Evolutionary conservation across 2,113 vertebrate genomes (phyloP).

Genomic region (Grammatotria lemairii): DNA sequence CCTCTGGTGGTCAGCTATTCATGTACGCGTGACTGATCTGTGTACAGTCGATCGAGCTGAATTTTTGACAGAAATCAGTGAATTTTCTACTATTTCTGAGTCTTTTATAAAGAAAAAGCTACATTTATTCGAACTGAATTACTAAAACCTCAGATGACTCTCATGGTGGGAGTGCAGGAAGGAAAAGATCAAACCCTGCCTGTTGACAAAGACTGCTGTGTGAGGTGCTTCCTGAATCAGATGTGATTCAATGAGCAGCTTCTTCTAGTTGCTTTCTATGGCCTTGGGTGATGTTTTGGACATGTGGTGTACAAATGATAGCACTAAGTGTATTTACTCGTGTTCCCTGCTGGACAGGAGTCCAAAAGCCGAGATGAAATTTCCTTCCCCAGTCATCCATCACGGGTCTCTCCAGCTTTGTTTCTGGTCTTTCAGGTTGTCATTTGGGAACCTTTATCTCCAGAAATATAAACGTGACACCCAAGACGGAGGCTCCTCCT

Average conservation of each 20-base stretch:
- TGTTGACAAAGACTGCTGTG: not conserved
- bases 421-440: not conserved
- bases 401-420: not conserved
- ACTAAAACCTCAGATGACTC: not conserved
- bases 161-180: not conserved
- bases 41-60: not conserved
- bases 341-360: not conserved
- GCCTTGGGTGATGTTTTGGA: not conserved
- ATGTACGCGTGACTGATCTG: not conserved
- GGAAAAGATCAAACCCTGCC: not conserved
- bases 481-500: not conserved
- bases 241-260: not conserved
- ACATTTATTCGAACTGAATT: rapidly evolving
- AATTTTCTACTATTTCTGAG: not conserved
- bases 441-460: not conserved
- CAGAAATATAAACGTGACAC: not conserved
- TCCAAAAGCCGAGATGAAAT: not conserved
- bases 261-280: not conserved
- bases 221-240: not conserved
- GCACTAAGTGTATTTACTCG: not conserved
- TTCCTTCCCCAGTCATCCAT: not conserved
- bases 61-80: not conserved
- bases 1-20: not conserved
- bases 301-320: not conserved
- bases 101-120: not conserved